phyloP scores from a whole-genome alignment of 1,140 invertebrate genomes.

The Melitaea cinxia region DNA sequence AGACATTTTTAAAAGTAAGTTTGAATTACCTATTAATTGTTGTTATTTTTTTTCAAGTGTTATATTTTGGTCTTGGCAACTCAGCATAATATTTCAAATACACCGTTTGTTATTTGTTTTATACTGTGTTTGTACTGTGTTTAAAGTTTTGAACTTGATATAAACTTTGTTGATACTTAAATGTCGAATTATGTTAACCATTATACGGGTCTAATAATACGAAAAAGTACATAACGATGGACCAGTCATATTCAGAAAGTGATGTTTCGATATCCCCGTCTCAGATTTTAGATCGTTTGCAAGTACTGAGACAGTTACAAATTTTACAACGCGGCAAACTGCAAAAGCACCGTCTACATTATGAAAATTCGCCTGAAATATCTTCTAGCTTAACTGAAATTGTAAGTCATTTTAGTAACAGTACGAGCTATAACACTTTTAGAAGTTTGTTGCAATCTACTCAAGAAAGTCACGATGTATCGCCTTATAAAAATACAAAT shows the following conservation, averaged over 20 bases:
- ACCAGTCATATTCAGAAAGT: slow-evolving; percentile 65
- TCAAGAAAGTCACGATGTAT: slow-evolving; percentile 46
- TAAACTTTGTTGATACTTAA: neutral
- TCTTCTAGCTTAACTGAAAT: slow-evolving; percentile 69
- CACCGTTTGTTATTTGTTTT: neutral
- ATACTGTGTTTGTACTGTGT: too few relatives aligned
- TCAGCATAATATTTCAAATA: neutral
- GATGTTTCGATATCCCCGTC: slow-evolving; percentile 71
- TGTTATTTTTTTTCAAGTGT: too few relatives aligned
- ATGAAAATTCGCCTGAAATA: slow-evolving; percentile 59
- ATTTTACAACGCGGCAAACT: slow-evolving; percentile 70
- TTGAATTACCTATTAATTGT: too few relatives aligned
- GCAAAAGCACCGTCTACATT: slow-evolving; percentile 63
- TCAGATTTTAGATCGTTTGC: slow-evolving; percentile 69
- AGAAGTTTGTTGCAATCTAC: slow-evolving; percentile 62
- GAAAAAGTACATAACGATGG: slow-evolving; percentile 44
- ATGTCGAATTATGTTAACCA: too few relatives aligned
- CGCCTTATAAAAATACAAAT: slow-evolving; percentile 31
- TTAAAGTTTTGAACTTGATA: too few relatives aligned
- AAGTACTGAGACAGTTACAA: slow-evolving; percentile 67
- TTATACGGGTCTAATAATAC: neutral
- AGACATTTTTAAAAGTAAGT: too few relatives aligned
- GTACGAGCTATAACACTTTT: slow-evolving; percentile 73
- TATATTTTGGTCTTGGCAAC: too few relatives aligned
- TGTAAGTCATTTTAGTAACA: slow-evolving; percentile 73